Evolutionary conservation across 2,113 vertebrate genomes (phyloP), one percentile per base, ranked within the genome.

Genomic region (Anoplopoma fimbria): DNA sequence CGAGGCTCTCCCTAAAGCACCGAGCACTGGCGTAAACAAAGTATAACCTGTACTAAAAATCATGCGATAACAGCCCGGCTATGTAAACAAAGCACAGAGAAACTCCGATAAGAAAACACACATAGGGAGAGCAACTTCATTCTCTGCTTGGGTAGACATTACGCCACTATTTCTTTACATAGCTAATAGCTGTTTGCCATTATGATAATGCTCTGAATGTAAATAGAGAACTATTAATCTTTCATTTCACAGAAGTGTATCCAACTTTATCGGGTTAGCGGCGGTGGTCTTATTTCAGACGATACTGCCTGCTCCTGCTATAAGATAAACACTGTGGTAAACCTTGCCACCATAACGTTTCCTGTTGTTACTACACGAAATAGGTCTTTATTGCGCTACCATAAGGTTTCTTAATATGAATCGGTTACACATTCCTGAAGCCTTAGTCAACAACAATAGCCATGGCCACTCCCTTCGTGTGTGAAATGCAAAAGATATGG

Each of bases 331-430:
- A 21, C 65, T 34, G 23, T 3, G 31, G 19, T 31, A 36, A 63
- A 38, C 31, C 17, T 33, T 45, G 45, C 12, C 23, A n/a, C 34
- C 25, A 21, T 34, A 42, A 57, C 4, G 14, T n/a, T 57, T 63
- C 21, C 31, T 73, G 27, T 55, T 64, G 47, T 23, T 57, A 29
- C 33, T 25, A 9, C 49, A 72, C 60, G 45, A 19, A n/a, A 47
- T 34, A 69, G 62, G 58, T 45, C 14, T 13, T 14, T 15, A 31
- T 42, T 17, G 31, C 31, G 29, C 67, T 53, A 42, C 21, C 15
- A 61, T 15, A 51, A 62, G n/a, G 38, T 33, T n/a, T 67, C 38
- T 68, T 49, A 53, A 55, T 63, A 25, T 63, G 58, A 45, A 75
- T 15, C 21, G 13, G 33, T 34, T 29, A 8, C 19, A 69, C 51